These are phyloP conservation scores for Drosophila tristis DNA, from an alignment of 1,140 invertebrate genomes.

Conservation along the genomic window DNA sequence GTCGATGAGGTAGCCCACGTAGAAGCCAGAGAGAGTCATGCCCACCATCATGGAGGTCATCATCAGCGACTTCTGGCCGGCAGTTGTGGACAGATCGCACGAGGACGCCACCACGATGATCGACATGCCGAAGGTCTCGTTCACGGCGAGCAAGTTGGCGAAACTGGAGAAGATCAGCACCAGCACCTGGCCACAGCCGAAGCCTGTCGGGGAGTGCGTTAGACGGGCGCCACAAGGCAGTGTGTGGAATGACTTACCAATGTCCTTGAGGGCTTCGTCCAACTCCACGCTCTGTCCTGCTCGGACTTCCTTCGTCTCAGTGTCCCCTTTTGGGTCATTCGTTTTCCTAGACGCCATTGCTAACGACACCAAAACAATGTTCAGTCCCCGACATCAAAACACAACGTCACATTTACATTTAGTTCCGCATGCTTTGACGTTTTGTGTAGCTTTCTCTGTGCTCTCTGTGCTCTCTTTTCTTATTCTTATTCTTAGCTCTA, in stretches of 20 bases:
- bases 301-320: background rate
- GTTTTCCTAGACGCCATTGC: too few species aligned
- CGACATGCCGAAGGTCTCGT: slow-evolving; percentile 15
- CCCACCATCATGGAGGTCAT: slow-evolving; percentile 8
- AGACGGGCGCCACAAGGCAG: background rate
- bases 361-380: too few species aligned
- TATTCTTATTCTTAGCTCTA: too few species aligned
- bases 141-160: background rate
- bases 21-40: slow-evolving; percentile 21
- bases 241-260: slow-evolving; percentile 26
- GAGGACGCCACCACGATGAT: slow-evolving; percentile 19
- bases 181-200: slow-evolving; percentile 21
- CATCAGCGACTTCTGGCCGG: slow-evolving; percentile 2
- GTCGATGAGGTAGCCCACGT: slow-evolving; percentile 27
- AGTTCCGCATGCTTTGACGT: slow-evolving; percentile 35
- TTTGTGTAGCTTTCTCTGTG: slow-evolving; percentile 25
- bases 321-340: too few species aligned
- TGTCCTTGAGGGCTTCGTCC: slow-evolving; percentile 14
- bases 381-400: too few species aligned
- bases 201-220: slow-evolving; percentile 10
- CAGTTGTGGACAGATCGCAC: slow-evolving; percentile 12
- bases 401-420: slow-evolving; percentile 1
- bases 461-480: slow-evolving; percentile 2
- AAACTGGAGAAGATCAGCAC: slow-evolving; percentile 1
- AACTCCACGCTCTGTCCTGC: background rate